Evolutionary conservation across 2,113 vertebrate species (phyloP).

Genomic region (Microtus oregoni): DNA sequence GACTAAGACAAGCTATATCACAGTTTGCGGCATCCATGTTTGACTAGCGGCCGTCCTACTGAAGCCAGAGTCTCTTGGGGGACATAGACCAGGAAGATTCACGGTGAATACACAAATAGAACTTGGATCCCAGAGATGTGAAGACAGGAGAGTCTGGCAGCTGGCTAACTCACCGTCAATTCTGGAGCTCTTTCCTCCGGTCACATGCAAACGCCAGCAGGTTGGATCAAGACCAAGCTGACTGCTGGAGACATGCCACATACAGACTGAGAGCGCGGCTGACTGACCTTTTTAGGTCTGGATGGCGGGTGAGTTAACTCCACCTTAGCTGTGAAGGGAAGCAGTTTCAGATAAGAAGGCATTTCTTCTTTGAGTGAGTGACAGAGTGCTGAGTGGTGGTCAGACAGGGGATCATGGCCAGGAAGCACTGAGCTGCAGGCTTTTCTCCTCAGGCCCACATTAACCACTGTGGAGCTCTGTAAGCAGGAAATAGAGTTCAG

Average conservation of each 20-base stretch:
- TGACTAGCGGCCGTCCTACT: background rate
- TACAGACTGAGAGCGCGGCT: background rate
- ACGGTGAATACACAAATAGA: constrained; percentile 30
- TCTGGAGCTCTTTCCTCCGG: background rate
- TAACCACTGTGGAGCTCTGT: background rate
- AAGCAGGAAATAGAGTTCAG: background rate
- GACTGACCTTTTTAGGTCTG: constrained; percentile 63
- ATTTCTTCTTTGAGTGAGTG: constrained; percentile 61
- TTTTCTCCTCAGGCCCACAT: background rate
- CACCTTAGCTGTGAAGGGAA: constrained; percentile 48
- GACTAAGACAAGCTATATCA: background rate
- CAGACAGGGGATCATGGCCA: constrained; percentile 29
- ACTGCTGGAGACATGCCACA: background rate
- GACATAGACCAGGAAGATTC: constrained; percentile 45
- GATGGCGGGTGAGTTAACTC: constrained; percentile 37
- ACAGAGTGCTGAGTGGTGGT: constrained; percentile 54
- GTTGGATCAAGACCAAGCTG: background rate
- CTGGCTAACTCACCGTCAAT: background rate
- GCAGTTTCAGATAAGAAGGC: constrained; percentile 65
- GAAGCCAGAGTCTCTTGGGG: background rate
- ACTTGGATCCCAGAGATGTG: background rate
- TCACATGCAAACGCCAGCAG: background rate
- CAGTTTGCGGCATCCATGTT: background rate
- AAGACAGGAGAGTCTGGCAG: constrained; percentile 5
- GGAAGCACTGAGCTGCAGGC: constrained; percentile 27